A percentile compares a stretch with the other conserved stretches of the same genome.
Evolutionary conservation across 2,113 vertebrate genomes (phyloP).

Genomic region (Monopterus albus): DNA sequence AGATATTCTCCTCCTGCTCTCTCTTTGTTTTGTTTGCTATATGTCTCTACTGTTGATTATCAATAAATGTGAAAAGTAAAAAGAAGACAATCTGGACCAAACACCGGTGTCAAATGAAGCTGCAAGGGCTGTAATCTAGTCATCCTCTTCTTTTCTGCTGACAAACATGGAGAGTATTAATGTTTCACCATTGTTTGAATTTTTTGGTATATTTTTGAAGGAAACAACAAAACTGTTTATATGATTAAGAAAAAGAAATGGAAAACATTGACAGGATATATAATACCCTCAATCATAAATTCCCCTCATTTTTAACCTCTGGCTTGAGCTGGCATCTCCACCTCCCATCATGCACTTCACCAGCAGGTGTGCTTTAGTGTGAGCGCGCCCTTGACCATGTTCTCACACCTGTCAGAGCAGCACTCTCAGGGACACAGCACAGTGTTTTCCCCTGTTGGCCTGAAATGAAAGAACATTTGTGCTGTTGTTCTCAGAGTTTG

Average conservation of each 20-base stretch:
- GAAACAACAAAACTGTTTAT: too few relatives aligned
- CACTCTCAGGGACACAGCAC: conserved; percentile 31
- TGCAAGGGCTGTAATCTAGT: background rate
- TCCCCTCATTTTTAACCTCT: conserved; percentile 43
- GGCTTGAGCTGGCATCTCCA: conserved; percentile 22
- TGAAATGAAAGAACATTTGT: conserved; percentile 61
- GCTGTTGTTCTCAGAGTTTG: conserved; percentile 25
- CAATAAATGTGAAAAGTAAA: background rate
- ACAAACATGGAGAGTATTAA: too few relatives aligned
- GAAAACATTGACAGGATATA: too few relatives aligned
- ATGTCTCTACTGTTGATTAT: background rate
- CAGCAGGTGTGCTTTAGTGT: conserved; percentile 39
- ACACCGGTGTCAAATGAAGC: too few relatives aligned
- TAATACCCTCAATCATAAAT: conserved; percentile 52
- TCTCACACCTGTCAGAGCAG: conserved; percentile 69
- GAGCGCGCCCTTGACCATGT: conserved; percentile 35
- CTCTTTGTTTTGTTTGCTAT: background rate
- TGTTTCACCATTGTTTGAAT: too few relatives aligned
- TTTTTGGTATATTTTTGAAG: too few relatives aligned
- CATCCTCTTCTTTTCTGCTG: too few relatives aligned
- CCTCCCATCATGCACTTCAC: conserved; percentile 51
- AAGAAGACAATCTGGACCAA: background rate
- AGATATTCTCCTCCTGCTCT: background rate
- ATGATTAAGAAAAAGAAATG: too few relatives aligned
- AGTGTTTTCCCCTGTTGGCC: conserved; percentile 27